These are phyloP conservation scores for Acrossocheilus wenchowensis DNA, from an alignment of 2,797 vertebrate genomes.

Conservation along the genomic window DNA sequence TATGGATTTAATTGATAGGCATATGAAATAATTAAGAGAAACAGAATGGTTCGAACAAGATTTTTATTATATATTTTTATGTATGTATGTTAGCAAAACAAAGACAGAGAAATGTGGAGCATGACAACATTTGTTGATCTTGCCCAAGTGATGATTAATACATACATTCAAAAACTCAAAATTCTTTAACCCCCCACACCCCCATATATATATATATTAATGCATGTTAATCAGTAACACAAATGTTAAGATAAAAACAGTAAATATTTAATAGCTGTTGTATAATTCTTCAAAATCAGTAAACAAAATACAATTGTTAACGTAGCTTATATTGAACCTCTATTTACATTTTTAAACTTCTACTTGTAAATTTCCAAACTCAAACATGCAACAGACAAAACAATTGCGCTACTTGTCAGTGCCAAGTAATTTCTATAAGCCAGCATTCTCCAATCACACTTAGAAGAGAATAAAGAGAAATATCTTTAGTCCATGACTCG, in stretches of 20 bases:
- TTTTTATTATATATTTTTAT: neutral
- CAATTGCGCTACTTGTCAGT: no score
- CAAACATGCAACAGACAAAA: neutral
- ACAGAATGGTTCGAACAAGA: neutral
- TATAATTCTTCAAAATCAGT: neutral
- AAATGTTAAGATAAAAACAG: neutral
- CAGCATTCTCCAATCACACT: neutral
- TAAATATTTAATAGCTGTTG: neutral
- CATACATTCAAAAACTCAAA: neutral
- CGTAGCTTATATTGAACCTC: neutral
- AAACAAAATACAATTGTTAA: neutral
- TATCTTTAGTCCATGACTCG: neutral
- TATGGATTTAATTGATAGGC: neutral
- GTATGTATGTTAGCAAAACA: neutral
- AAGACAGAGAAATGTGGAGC: neutral
- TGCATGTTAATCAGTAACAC: neutral
- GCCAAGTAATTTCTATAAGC: neutral
- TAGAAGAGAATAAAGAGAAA: neutral
- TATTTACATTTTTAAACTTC: neutral
- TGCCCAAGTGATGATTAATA: neutral
- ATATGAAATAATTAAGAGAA: neutral
- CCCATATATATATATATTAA: neutral
- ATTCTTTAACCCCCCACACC: neutral
- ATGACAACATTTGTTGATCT: neutral
- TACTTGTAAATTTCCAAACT: neutral